These are phyloP conservation scores for Phyllotreta cruciferae DNA, from an alignment of 2,888 invertebrate species.

Conservation along the genomic window DNA sequence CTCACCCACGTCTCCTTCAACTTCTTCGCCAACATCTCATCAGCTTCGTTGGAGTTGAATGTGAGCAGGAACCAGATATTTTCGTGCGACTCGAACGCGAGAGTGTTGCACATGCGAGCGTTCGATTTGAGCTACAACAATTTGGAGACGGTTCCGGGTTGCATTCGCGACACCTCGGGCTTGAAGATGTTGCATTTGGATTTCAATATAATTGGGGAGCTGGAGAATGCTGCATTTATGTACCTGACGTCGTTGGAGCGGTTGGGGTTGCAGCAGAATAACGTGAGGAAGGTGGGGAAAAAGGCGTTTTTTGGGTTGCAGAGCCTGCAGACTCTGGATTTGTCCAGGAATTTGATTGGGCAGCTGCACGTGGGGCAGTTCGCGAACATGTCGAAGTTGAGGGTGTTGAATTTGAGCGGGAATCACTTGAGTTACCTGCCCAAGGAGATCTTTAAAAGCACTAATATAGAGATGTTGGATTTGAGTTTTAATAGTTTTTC, in stretches of 20 bases:
- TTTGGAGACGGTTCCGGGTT: constrained; percentile 70
- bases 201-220: constrained; percentile 73
- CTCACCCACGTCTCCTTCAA: constrained; percentile 73
- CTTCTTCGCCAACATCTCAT: constrained; percentile 71
- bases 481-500: constrained; percentile 80
- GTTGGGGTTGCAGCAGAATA: constrained; percentile 77
- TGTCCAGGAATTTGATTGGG: constrained; percentile 79
- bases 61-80: constrained; percentile 75
- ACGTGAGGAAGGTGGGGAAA: constrained; percentile 73
- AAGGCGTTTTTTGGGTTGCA: constrained; percentile 79
- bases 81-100: constrained; percentile 59
- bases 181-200: constrained; percentile 75
- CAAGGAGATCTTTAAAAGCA: constrained; percentile 80
- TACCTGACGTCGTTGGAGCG: constrained; percentile 75
- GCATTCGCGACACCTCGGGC: constrained; percentile 70
- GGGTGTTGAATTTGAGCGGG: constrained; percentile 75
- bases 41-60: constrained; percentile 76
- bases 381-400: constrained; percentile 75
- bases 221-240: constrained; percentile 79
- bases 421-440: constrained; percentile 78
- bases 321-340: constrained; percentile 78
- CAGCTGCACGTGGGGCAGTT: constrained; percentile 83
- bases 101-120: constrained; percentile 68
- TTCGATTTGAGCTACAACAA: constrained; percentile 77
- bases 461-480: constrained; percentile 80